Evolutionary conservation across 2,113 vertebrate species (phyloP), one percentile per base, ranked within the genome.

Genomic region (Carassius gibelio): DNA sequence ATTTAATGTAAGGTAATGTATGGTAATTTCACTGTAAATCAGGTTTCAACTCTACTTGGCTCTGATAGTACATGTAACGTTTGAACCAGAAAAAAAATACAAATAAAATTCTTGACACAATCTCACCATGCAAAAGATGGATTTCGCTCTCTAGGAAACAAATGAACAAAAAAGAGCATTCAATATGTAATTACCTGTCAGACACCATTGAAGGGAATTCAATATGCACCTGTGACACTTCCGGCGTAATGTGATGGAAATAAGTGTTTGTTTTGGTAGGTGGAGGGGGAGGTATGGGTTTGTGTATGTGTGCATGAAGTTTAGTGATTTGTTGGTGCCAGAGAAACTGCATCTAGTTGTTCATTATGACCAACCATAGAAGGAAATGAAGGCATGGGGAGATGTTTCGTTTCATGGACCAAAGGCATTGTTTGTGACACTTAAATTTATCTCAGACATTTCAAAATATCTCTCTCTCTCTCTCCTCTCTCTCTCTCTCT

Each of bases 101-200:
- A 89, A 92, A 91, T 88, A 89, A 89, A 92, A 91, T 88, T 86
- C 82, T 88, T 62, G 84, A 88, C 85, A 90, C 87, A 90, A 85
- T 92, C 89, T 91, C 80, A 77, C 68, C 30, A 83, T 17, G 87
- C 89, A 91, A 92, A 89, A 92, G 93, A 94, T 92, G 90, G 90
- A 94, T 92, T 92, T 92, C 88, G 89, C 88, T 89, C 88, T 90
- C 89, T 91, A 89, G 91, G 88, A 91, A 87, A 89, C 81, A 86
- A 93, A 90, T 85, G 89, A 92, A 92, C 89, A 89, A 89, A 91
- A 91, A 91, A 87, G 86, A 92, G 92, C 91, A 92, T 94, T 94
- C 90, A 68, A 88, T 93, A 91, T 93, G 91, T 94, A 94, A 94
- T 95, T 94, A 93, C 93, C 90, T 92, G 90, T 87, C 88, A 86